Evolutionary conservation across 1,140 invertebrate genomes (phyloP).

Genomic region (Streblospio benedicti): DNA sequence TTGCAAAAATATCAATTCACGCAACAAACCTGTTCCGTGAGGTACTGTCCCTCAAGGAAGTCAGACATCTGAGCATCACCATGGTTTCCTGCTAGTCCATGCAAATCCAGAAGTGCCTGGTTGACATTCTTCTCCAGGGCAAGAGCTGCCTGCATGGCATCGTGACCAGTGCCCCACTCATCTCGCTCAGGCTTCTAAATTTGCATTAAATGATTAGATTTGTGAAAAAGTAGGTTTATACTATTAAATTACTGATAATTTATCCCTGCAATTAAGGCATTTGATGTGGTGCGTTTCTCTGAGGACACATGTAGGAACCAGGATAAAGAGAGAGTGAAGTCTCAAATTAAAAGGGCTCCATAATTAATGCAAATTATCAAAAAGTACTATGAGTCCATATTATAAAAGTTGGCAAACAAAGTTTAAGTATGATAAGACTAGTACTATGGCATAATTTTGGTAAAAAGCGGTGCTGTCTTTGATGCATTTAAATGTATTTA

Average conservation of each 20-base stretch:
- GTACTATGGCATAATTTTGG: too few species aligned
- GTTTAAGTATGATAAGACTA: too few species aligned
- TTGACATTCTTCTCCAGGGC: slow-evolving; percentile 69
- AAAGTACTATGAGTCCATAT: too few species aligned
- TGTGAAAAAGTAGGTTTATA: neutral
- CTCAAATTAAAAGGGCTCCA: too few species aligned
- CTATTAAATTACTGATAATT: neutral
- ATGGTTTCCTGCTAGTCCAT: slow-evolving; percentile 56
- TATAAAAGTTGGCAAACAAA: too few species aligned
- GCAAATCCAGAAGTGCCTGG: slow-evolving; percentile 60
- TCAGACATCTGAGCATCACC: slow-evolving; percentile 56
- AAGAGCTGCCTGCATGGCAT: slow-evolving; percentile 63
- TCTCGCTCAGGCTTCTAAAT: slow-evolving; percentile 54
- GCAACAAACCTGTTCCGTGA: slow-evolving; percentile 52
- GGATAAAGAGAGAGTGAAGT: too few species aligned
- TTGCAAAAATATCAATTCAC: neutral
- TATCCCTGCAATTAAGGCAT: neutral
- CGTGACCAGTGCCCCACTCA: slow-evolving; percentile 56
- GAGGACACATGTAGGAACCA: too few species aligned
- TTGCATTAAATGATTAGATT: neutral
- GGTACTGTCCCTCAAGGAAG: slow-evolving; percentile 54
- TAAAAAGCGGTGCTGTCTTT: too few species aligned
- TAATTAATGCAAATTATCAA: too few species aligned
- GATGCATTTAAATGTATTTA: too few species aligned
- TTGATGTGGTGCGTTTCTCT: too few species aligned